phyloP scores from a whole-genome alignment of 2,888 invertebrate species.

The Amphipoea lucens region DNA sequence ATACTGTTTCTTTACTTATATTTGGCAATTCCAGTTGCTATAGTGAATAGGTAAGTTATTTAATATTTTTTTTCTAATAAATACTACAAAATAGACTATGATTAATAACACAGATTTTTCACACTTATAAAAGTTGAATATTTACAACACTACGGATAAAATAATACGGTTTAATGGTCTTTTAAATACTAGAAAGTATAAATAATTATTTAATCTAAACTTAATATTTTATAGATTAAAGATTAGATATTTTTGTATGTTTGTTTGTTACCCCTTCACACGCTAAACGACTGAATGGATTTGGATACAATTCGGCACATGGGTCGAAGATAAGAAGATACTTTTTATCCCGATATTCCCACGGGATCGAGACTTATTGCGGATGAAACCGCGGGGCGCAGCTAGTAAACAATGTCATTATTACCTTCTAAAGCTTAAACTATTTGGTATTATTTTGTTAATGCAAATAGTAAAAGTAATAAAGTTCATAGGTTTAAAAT shows the following conservation, averaged over 20 bases:
- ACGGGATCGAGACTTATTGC: background rate
- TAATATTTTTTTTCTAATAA: slow-evolving; percentile 28
- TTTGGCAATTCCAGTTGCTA: slow-evolving; percentile 32
- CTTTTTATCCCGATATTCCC: background rate
- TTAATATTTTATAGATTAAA: too few species aligned
- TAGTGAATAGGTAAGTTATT: slow-evolving; percentile 19
- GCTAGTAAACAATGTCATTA: background rate
- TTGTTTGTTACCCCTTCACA: too few species aligned
- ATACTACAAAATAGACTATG: slow-evolving; percentile 56
- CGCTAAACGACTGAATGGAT: too few species aligned
- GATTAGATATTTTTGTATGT: too few species aligned
- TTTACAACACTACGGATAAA: slow-evolving; percentile 51
- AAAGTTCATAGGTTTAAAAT: background rate
- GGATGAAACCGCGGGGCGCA: too few species aligned
- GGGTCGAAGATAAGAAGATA: too few species aligned
- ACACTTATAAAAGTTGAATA: slow-evolving; percentile 62
- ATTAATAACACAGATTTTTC: slow-evolving; percentile 68
- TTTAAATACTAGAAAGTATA: slow-evolving; percentile 13
- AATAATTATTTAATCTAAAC: too few species aligned
- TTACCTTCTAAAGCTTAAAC: too few species aligned
- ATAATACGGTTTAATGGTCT: background rate
- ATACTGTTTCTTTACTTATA: slow-evolving; percentile 11
- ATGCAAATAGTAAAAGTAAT: background rate
- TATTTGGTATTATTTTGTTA: background rate
- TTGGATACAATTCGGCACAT: too few species aligned